Evolutionary conservation across 2,797 vertebrate genomes (phyloP), one percentile per base, ranked within the genome.

Genomic region (Limnodromus scolopaceus): DNA sequence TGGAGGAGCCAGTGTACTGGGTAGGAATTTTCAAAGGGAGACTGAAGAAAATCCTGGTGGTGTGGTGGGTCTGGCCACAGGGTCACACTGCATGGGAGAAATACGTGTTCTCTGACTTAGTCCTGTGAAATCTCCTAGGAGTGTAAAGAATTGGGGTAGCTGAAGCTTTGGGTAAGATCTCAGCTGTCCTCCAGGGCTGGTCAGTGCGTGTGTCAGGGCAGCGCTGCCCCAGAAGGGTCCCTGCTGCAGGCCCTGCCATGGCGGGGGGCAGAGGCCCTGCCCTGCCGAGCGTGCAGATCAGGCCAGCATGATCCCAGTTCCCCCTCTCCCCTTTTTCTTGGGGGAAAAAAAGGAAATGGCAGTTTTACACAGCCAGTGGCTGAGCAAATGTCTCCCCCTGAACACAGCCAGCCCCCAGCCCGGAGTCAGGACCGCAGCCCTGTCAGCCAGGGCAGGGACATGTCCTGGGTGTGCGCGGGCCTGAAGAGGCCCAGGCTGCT

Each of bases 251-350:
- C 39, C 5, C 53, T 48, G 60, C 28, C n/a, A 1, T 25, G 61
- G 54, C 16, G 12, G 51, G 14, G 27, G 46, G 14, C 3, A 1
- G 25, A n/a, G n/a, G 46, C 45, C 63, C 64, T 80, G 68, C 36
- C 30, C 49, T 3, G 0, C 7, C 0, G 0, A 34, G 24, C 5
- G 0, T 32, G 13, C 15, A 14, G n/a, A n/a, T 27, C 27, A 28
- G 30, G 19, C 43, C 63, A 27, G 46, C 2, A 1, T 6, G 4
- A 11, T 20, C 45, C 0, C 2, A 23, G 20, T 17, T 64, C 17
- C 32, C 13, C 8, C 27, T 87, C 30, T 66, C 34, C 45, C 13
- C 17, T 51, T 74, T 65, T 48, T 24, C 69, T 64, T 18, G 1
- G 32, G 11, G 20, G 11, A 46, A 46, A 46, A 36, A 24, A 55